These are phyloP conservation scores for Tetraneura akinire DNA, from an alignment of 1,140 invertebrate genomes.

Conservation along the genomic window DNA sequence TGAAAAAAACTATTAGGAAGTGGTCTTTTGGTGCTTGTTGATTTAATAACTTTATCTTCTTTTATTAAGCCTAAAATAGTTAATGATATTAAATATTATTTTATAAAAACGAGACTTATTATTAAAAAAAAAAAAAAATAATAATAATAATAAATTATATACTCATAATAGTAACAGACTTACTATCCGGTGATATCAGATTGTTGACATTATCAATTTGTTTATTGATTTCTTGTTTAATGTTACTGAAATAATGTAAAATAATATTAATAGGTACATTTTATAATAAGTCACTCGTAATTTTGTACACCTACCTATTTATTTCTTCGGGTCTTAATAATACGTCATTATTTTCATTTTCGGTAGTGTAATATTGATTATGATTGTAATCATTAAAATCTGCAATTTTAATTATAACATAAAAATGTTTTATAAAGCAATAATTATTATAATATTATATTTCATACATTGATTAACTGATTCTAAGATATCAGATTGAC, in stretches of 20 bases:
- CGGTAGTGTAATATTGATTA: conserved; percentile 3
- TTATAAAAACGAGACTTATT: background rate
- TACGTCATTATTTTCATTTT: background rate
- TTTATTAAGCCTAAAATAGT: background rate
- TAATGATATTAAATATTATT: no score
- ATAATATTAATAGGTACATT: background rate
- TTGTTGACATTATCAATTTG: background rate
- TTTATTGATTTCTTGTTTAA: conserved; percentile 1
- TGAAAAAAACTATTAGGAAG: background rate
- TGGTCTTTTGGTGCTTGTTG: conserved; percentile 6
- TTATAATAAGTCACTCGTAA: background rate
- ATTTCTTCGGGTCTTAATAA: conserved; percentile 11
- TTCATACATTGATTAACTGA: conserved; percentile 43
- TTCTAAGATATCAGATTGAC: conserved; percentile 34
- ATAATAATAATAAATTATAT: background rate
- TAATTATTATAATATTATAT: background rate
- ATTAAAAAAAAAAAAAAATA: background rate
- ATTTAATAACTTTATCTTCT: background rate
- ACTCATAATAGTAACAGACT: background rate
- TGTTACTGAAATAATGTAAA: conserved; percentile 11
- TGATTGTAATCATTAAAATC: conserved; percentile 44
- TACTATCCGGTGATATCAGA: background rate
- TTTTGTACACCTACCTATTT: background rate
- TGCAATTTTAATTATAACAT: background rate
- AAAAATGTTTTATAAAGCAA: no score